Evolutionary conservation across 2,888 invertebrate species (phyloP).

Genomic region (Salticus scenicus): DNA sequence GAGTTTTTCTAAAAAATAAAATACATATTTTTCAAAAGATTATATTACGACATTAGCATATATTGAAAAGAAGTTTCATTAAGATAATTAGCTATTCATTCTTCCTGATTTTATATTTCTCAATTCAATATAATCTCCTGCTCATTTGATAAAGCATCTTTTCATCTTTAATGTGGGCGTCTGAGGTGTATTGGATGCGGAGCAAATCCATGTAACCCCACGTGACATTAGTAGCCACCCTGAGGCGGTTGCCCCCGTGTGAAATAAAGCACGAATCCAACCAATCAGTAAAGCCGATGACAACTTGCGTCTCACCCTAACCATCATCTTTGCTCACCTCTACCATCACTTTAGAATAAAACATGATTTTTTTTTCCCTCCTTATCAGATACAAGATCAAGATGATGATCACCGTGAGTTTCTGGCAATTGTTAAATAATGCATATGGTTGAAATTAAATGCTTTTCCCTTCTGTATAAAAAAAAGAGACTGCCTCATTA

Average conservation of each 20-base stretch:
- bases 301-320: constrained; percentile 22
- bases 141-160: no score
- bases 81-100: no score
- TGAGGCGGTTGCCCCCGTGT: constrained; percentile 10
- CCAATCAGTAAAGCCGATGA: constrained; percentile 45
- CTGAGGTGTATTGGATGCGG: constrained; percentile 32
- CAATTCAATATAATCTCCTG: no score
- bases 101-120: no score
- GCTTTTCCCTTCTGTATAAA: not conserved
- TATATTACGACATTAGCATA: no score
- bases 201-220: constrained; percentile 27
- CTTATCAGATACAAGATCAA: not conserved
- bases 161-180: not conserved
- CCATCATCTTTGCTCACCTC: no score
- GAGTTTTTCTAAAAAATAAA: no score
- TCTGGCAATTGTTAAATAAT: not conserved
- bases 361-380: not conserved
- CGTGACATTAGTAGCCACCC: constrained; percentile 43
- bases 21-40: no score
- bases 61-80: no score
- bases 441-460: not conserved
- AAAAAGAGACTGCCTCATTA: no score
- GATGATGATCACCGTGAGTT: not conserved
- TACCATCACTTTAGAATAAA: not conserved
- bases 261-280: constrained; percentile 20